Evolutionary conservation across 1,140 invertebrate genomes (phyloP).

Genomic region (Bombus confusus): DNA sequence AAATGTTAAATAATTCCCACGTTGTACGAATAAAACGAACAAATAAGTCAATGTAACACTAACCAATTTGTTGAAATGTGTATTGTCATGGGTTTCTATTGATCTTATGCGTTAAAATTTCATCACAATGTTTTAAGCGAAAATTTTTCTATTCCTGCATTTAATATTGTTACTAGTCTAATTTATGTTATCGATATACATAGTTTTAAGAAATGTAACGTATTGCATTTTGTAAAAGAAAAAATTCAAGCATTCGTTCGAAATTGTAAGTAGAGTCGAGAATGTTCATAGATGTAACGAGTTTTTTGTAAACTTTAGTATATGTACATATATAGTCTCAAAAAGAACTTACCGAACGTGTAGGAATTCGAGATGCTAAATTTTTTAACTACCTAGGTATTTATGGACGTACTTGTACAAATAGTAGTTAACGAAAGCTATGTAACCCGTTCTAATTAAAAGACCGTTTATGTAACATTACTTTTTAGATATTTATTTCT

Average conservation of each 20-base stretch:
- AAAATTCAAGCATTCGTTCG: background rate
- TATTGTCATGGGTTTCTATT: background rate
- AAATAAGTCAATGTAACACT: background rate
- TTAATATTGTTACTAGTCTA: slow-evolving; percentile 18
- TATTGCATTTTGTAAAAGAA: background rate
- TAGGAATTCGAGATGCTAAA: background rate
- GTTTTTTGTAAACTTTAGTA: slow-evolving; percentile 27
- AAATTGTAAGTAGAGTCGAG: background rate
- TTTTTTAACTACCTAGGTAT: background rate
- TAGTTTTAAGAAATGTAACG: slow-evolving; percentile 1
- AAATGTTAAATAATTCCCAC: background rate
- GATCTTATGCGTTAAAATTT: background rate
- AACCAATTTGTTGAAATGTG: background rate
- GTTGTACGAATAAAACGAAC: background rate
- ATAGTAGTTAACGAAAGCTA: background rate
- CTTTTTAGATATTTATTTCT: background rate
- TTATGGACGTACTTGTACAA: background rate
- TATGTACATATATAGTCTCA: slow-evolving; percentile 16
- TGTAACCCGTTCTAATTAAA: slow-evolving; percentile 8
- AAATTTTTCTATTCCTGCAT: background rate
- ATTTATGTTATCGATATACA: background rate
- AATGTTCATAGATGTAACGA: slow-evolving; percentile 10
- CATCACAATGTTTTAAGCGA: background rate
- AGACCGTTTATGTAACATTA: background rate
- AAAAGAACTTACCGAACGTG: background rate